Conservation (phyloP, 2,113 vertebrate species). For the Erythrocercus mccallii region DNA sequence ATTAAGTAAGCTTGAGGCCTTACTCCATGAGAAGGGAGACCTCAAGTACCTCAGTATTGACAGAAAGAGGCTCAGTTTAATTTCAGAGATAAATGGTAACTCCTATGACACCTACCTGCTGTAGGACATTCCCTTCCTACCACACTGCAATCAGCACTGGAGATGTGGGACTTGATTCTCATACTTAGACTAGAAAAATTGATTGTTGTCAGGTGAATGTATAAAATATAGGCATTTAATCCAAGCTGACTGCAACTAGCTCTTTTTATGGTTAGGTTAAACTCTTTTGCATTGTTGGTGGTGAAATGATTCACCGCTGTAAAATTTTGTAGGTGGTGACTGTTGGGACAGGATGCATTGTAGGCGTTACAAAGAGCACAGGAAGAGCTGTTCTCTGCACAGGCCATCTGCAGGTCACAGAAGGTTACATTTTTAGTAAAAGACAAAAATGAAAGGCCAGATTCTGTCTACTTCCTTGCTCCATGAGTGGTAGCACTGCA, state of each 20-base stretch:
- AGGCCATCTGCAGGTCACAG: slow-evolving; percentile 68
- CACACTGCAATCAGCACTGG: not conserved
- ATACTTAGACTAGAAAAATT: not conserved
- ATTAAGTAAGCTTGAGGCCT: not conserved
- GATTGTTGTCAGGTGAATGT: not conserved
- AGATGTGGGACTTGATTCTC: not conserved
- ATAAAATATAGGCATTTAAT: not conserved
- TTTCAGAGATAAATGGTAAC: not conserved
- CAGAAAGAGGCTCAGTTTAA: not conserved
- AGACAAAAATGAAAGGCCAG: slow-evolving; percentile 41
- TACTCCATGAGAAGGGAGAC: not conserved
- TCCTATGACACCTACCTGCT: not conserved
- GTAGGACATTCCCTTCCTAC: not conserved
- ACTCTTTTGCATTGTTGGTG: slow-evolving; percentile 46
- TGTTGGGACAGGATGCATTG: slow-evolving; percentile 73
- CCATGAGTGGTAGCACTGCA: not conserved
- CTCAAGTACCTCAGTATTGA: not conserved
- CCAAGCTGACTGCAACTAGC: not conserved
- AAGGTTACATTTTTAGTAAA: slow-evolving; percentile 71
- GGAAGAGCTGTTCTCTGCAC: slow-evolving; percentile 70
- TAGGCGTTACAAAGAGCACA: slow-evolving; percentile 69
- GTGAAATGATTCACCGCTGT: slow-evolving; percentile 72
- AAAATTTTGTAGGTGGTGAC: slow-evolving; percentile 74
- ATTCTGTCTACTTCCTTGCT: slow-evolving; percentile 14
- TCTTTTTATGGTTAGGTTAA: slow-evolving; percentile 43